Evolutionary conservation across 2,888 invertebrate genomes (phyloP).

Genomic region (Aleiodes alternator): DNA sequence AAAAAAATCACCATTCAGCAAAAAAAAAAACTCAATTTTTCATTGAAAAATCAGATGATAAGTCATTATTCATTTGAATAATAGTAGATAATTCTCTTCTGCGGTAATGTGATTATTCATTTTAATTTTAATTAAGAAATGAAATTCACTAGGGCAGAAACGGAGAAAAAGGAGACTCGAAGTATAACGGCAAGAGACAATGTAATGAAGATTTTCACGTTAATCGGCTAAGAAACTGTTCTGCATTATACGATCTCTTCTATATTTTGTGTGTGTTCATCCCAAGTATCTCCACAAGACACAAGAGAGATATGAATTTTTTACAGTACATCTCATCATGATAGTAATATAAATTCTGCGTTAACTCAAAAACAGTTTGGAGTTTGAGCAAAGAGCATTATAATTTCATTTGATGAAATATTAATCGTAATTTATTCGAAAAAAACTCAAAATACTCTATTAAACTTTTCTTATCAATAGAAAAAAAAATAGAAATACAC

Average conservation of each 20-base stretch:
- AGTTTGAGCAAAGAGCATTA: slow-evolving; percentile 28
- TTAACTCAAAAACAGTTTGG: slow-evolving; percentile 35
- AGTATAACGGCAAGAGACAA: slow-evolving; percentile 45
- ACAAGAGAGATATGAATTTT: slow-evolving; percentile 51
- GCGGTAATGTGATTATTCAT: slow-evolving; percentile 27
- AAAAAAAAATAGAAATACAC: neutral
- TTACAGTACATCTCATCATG: slow-evolving; percentile 40
- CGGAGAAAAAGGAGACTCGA: slow-evolving; percentile 21
- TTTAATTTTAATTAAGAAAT: slow-evolving; percentile 63
- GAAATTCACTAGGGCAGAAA: slow-evolving; percentile 53
- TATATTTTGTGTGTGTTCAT: slow-evolving; percentile 9
- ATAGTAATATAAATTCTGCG: slow-evolving; percentile 49
- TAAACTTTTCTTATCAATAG: slow-evolving; percentile 13
- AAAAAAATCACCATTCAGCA: neutral
- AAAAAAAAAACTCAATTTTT: neutral
- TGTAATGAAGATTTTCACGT: slow-evolving; percentile 53
- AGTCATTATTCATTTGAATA: neutral
- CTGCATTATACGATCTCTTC: slow-evolving; percentile 31
- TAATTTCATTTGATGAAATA: slow-evolving; percentile 24
- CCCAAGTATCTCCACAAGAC: slow-evolving; percentile 11
- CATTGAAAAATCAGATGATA: slow-evolving; percentile 24
- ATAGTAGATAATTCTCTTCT: slow-evolving; percentile 16
- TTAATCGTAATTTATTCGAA: neutral
- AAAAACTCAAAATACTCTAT: too few species aligned
- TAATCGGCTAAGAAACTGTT: slow-evolving; percentile 49